Evolutionary conservation across 2,113 vertebrate species (phyloP), one percentile per base, ranked within the genome.

Genomic region (Scomber scombrus): DNA sequence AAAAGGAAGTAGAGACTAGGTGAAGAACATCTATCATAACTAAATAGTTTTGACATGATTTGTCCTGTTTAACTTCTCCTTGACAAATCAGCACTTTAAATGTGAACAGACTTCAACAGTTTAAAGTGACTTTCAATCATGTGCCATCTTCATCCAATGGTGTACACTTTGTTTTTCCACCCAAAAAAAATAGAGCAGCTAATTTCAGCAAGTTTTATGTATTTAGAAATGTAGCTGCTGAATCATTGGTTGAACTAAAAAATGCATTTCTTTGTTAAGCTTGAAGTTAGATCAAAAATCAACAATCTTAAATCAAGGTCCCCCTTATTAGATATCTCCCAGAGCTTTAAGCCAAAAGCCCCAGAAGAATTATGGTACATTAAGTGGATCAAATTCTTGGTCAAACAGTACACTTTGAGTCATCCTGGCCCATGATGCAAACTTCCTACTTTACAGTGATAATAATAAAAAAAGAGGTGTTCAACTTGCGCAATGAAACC

Each of bases 401-500:
- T n/a, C 5, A 34, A 23, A 26, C 21, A 14, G 23, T 3, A 3
- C 3, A 62, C 16, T 46, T 29, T 51, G 50, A 43, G 19, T 4
- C 19, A 66, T 3, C 23, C 23, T 26, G 23, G 23, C 23, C 23
- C 23, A 2, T 26, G 23, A 26, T 26, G 60, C 26, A 66, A 60
- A 72, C 21, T 11, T 49, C 5, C 58, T 63, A 29, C 57, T 51
- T 40, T 63, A 78, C 21, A 62, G n/a, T 56, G 31, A 55, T 23
- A 49, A 72, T 15, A 70, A 69, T 29, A 62, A 12, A 60, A 12
- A 60, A 3, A 69, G 21, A 71, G 46, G 23, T 11, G 29, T 50
- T 57, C 15, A 75, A 60, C 51, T 56, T 18, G 12, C 61, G 62
- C 58, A 71, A 52, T 63, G 47, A 45, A 29, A 71, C 60, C 64